Conservation (phyloP, 2,113 vertebrate species). For the Amazona guildingii region DNA sequence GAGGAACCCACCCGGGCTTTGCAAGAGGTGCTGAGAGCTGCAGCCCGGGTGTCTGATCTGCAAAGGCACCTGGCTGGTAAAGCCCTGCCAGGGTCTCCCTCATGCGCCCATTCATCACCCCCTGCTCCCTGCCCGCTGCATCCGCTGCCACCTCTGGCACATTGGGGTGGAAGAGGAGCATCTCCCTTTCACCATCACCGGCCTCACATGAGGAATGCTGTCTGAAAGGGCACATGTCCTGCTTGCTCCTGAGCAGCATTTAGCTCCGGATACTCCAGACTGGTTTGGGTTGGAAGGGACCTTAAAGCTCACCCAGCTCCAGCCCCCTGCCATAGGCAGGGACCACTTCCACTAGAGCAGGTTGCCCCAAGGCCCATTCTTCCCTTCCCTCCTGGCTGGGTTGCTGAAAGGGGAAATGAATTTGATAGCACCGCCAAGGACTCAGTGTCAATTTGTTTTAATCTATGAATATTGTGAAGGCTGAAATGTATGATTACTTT, state of each 20-base stretch:
- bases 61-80: neutral
- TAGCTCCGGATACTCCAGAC: neutral
- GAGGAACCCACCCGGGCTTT: neutral
- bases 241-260: neutral
- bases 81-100: neutral
- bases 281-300: neutral
- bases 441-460: constrained; percentile 29
- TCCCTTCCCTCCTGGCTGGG: neutral
- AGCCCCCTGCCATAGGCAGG: neutral
- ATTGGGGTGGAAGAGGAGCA: neutral
- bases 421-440: neutral
- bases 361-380: neutral
- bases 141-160: neutral
- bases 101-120: neutral
- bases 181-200: neutral
- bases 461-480: neutral
- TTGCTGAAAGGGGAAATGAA: neutral
- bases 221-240: fast-evolving
- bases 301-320: neutral
- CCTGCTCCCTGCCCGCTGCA: neutral
- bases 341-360: neutral
- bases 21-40: neutral
- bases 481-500: constrained; percentile 41
- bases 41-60: neutral
- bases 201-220: fast-evolving